phyloP scores from a whole-genome alignment of 1,140 invertebrate species.

The Nasonia vitripennis region DNA sequence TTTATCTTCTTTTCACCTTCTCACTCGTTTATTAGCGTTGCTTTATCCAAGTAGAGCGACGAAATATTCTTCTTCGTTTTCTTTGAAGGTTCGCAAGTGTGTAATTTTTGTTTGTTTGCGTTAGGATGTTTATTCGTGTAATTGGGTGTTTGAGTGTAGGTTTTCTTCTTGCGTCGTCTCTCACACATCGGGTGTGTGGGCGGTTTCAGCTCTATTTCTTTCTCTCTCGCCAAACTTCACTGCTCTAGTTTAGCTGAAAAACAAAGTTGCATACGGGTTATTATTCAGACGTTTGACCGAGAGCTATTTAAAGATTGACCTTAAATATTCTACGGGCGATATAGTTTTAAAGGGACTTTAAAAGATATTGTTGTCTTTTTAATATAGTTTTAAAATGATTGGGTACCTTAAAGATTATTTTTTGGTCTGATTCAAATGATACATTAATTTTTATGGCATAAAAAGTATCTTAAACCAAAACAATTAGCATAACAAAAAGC shows the following conservation, averaged over 20 bases:
- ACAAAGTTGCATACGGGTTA: constrained; percentile 43
- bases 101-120: constrained; percentile 41
- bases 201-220: constrained; percentile 17
- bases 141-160: constrained; percentile 49
- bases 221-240: constrained; percentile 62
- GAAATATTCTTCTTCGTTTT: constrained; percentile 67
- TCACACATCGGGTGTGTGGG: constrained; percentile 21
- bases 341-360: not conserved
- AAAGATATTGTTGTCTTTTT: not conserved
- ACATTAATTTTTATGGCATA: not conserved
- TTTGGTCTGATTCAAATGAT: not conserved
- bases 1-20: constrained; percentile 24
- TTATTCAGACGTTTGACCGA: not conserved
- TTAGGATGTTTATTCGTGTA: constrained; percentile 56
- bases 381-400: not conserved
- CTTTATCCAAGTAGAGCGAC: constrained; percentile 72
- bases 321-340: not conserved
- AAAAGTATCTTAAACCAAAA: not conserved
- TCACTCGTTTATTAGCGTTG: constrained; percentile 66
- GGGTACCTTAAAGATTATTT: not conserved
- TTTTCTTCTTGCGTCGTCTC: constrained; percentile 43
- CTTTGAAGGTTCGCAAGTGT: constrained; percentile 25
- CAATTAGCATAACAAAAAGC: constrained; percentile 12
- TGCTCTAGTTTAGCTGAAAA: constrained; percentile 73
- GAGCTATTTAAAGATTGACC: not conserved